A percentile compares a stretch with the other conserved stretches of the same genome.
Conservation (phyloP, 1,140 invertebrate genomes). For the Leptinotarsa undecemlineata region DNA sequence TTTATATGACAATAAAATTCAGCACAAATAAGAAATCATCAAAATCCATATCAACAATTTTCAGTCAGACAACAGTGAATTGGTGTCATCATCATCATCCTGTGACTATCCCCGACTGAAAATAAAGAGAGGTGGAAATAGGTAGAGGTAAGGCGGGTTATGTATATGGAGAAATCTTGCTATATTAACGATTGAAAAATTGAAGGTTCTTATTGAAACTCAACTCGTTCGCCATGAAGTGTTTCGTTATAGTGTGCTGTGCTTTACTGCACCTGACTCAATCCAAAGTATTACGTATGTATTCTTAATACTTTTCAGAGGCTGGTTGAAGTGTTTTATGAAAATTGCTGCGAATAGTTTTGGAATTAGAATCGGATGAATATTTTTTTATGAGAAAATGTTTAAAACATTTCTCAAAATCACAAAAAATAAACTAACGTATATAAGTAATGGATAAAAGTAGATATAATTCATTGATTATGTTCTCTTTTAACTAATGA, state of each 20-base stretch:
- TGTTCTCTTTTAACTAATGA: too few species aligned
- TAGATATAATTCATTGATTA: too few species aligned
- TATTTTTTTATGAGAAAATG: too few species aligned
- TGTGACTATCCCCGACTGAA: not conserved
- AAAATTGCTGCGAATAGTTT: too few species aligned
- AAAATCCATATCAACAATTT: not conserved
- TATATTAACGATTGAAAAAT: not conserved
- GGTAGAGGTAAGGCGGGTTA: not conserved
- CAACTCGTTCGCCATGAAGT: not conserved
- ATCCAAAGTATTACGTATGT: not conserved
- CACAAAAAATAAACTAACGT: too few species aligned
- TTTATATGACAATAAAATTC: not conserved
- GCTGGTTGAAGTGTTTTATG: too few species aligned
- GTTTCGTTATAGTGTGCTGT: conserved; percentile 5
- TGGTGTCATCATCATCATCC: not conserved
- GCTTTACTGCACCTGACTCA: not conserved
- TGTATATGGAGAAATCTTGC: not conserved
- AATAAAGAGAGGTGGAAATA: not conserved
- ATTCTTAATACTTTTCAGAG: not conserved
- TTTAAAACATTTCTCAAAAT: too few species aligned
- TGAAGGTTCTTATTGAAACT: not conserved
- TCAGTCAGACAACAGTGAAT: too few species aligned
- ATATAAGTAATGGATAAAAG: too few species aligned
- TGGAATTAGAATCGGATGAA: too few species aligned
- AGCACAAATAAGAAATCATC: not conserved